Evolutionary conservation across 2,797 vertebrate species (phyloP).

Genomic region (Petrocephalus schoutedeni): DNA sequence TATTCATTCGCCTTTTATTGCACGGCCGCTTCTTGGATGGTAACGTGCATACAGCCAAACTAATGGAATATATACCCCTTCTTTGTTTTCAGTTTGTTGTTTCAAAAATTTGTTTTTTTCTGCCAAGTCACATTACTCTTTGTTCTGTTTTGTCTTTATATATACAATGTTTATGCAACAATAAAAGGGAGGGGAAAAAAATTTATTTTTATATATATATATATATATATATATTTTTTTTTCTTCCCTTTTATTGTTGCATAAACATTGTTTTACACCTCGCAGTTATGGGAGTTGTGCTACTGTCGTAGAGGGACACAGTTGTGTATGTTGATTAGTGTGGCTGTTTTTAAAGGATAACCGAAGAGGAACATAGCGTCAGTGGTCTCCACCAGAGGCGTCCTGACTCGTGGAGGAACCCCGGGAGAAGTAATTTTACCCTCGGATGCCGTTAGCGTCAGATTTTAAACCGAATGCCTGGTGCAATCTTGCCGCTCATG

Average conservation of each 20-base stretch:
- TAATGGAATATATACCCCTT: conserved; percentile 44
- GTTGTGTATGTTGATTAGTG: conserved; percentile 51
- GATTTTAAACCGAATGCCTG: conserved; percentile 42
- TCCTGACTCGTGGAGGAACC: conserved; percentile 38
- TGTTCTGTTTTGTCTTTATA: not conserved
- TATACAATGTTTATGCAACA: not conserved
- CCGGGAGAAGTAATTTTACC: conserved; percentile 49
- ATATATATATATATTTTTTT: not conserved
- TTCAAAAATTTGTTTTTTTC: conserved; percentile 37
- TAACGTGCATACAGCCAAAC: conserved; percentile 48
- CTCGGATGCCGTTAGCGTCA: conserved; percentile 53
- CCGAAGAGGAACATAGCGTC: conserved; percentile 56
- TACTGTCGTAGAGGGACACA: conserved; percentile 15
- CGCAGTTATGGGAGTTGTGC: not conserved
- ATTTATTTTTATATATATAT: not conserved
- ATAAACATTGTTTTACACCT: not conserved
- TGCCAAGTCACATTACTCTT: conserved; percentile 37
- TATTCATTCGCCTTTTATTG: conserved; percentile 59
- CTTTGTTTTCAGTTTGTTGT: conserved; percentile 40
- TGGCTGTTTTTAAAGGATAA: conserved; percentile 44
- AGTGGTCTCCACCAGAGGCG: conserved; percentile 51
- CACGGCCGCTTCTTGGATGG: conserved; percentile 49
- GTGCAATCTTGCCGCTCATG: conserved; percentile 33
- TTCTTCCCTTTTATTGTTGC: not conserved
- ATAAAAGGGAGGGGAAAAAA: too few species aligned